Evolutionary conservation across 30 jellyfish, hydroid and myxozoan genomes (phyloP).

Genomic region (Pseudorhiza aurosa): DNA sequence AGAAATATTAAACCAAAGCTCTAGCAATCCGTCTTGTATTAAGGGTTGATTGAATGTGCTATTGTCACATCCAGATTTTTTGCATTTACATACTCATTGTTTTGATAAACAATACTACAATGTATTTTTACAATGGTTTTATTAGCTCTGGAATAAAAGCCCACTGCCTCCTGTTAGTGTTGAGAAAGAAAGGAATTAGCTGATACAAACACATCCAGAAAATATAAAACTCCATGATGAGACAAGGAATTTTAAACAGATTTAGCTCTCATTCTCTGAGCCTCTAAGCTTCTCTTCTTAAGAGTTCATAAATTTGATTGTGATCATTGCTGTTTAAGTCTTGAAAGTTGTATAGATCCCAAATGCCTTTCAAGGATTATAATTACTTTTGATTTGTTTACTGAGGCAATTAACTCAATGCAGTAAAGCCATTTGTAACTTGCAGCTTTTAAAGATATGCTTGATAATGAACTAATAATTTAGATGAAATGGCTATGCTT

Average conservation of each 20-base stretch:
- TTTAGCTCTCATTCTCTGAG: too few species aligned
- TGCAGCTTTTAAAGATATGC: too few species aligned
- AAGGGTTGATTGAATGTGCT: background rate
- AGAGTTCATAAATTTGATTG: too few species aligned
- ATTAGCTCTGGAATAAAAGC: background rate
- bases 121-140: constrained; percentile 1
- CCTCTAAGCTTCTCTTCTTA: too few species aligned
- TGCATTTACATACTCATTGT: background rate
- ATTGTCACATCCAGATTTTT: background rate
- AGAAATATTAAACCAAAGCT: background rate
- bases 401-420: too few species aligned
- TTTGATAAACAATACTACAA: constrained; percentile 1
- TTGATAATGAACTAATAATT: too few species aligned
- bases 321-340: too few species aligned
- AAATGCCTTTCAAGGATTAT: too few species aligned
- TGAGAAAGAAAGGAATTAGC: constrained; percentile 1
- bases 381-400: too few species aligned
- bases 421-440: too few species aligned
- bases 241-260: background rate
- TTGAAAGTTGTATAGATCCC: too few species aligned
- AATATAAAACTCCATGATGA: background rate
- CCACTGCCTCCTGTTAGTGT: constrained; percentile 12
- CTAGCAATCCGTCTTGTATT: background rate
- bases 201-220: constrained; percentile 16
- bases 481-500: too few species aligned